Evolutionary conservation across 2,113 vertebrate species (phyloP).

Genomic region (Psammodynastes pulverulentus): DNA sequence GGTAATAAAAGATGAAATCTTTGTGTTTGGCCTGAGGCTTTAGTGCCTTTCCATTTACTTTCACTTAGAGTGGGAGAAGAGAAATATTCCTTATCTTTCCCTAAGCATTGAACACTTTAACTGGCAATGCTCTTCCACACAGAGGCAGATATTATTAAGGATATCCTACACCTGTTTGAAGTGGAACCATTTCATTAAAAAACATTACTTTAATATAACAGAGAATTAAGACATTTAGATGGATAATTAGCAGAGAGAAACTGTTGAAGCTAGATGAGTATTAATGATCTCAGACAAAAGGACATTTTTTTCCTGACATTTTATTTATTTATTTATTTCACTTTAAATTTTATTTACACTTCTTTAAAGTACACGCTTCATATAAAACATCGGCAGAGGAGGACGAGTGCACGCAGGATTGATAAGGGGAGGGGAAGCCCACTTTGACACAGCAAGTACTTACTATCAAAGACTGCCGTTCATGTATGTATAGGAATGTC

Average conservation of each 20-base stretch:
- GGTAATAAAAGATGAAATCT: not conserved
- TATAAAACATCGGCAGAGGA: slow-evolving; percentile 34
- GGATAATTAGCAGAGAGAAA: slow-evolving; percentile 39
- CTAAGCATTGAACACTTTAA: not conserved
- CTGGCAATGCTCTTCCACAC: not conserved
- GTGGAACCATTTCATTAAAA: slow-evolving; percentile 42
- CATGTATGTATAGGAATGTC: not conserved
- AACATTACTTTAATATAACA: slow-evolving; percentile 7
- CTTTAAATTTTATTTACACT: slow-evolving; percentile 13
- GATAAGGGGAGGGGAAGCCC: not conserved
- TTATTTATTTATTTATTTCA: too few relatives aligned
- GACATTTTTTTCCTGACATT: slow-evolving; percentile 9
- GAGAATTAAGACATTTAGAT: slow-evolving; percentile 29
- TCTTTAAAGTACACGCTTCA: not conserved
- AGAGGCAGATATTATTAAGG: slow-evolving; percentile 13
- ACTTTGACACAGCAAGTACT: not conserved
- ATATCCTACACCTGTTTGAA: slow-evolving; percentile 23
- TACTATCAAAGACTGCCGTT: not conserved
- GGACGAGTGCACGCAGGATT: not conserved
- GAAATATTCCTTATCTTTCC: not conserved
- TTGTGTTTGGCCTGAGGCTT: not conserved
- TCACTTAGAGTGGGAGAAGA: not conserved
- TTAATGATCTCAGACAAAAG: slow-evolving; percentile 5
- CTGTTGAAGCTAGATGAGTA: not conserved
- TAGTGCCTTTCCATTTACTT: fast-evolving